These are phyloP conservation scores for Dysdera silvatica DNA, from an alignment of 1,140 invertebrate species.

Conservation along the genomic window DNA sequence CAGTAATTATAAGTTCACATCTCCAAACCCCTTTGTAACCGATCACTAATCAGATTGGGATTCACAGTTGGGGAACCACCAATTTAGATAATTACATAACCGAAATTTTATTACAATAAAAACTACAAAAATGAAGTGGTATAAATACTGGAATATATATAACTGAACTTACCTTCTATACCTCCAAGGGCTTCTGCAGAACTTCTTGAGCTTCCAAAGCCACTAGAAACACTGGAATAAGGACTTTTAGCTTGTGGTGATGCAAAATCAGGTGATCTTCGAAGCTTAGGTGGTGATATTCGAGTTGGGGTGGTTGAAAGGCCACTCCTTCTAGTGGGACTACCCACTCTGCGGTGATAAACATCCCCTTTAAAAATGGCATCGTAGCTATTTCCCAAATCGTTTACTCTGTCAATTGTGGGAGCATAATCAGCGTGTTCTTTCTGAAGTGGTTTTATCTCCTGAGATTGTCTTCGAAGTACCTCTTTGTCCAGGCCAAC, in stretches of 20 bases:
- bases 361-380: constrained; percentile 62
- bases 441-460: constrained; percentile 77
- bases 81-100: too few species aligned
- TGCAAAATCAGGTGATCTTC: constrained; percentile 32
- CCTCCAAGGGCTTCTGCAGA: constrained; percentile 79
- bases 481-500: constrained; percentile 80
- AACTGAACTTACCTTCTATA: constrained; percentile 57
- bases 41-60: too few species aligned
- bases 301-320: constrained; percentile 26
- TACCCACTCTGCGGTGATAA: constrained; percentile 58
- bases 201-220: constrained; percentile 79
- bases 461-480: constrained; percentile 71
- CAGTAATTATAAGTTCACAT: too few species aligned
- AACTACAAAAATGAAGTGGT: too few species aligned
- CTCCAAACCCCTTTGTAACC: too few species aligned
- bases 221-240: constrained; percentile 77
- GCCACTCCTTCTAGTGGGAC: constrained; percentile 57
- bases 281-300: constrained; percentile 24
- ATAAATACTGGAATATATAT: too few species aligned
- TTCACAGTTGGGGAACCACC: too few species aligned
- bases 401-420: constrained; percentile 85
- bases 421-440: constrained; percentile 78
- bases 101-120: too few species aligned
- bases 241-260: constrained; percentile 54
- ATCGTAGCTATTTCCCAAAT: constrained; percentile 77